Base-by-base conservation (phyloP, 2,113 vertebrate species). In the Anas platyrhynchos region DNA sequence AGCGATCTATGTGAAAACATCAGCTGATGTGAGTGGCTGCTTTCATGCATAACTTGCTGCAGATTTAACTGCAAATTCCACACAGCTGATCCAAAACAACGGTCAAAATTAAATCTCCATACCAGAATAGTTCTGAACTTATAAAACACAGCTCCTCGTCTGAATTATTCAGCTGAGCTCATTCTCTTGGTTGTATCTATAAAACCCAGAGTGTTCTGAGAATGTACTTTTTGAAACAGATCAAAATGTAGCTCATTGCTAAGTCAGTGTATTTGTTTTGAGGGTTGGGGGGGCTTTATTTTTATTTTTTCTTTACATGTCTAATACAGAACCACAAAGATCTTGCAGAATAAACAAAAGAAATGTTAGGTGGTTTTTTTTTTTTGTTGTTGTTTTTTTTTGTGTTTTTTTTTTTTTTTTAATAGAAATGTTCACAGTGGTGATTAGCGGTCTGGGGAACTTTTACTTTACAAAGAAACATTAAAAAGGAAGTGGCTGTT, bases 401-500 rank as follows among this genome's bases (percentile, higher is more conserved):
- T 16, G 5, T 43, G 13, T 43, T 7, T 44, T 17, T 44, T 44
- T 44, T 44, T 46, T 85, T 61, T 14, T 25, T 97, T 93, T 87
- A 97, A 96, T 90, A 97, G 96, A 93, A 97, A 92, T 93, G 66
- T 86, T 97, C 89, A 69, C 93, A 96, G 96, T 86, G 97, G 97
- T 46, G 83, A 97, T 97, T 93, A 97, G 58, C 86, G 90, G 90
- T 79, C 96, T 81, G 74, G 65, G 82, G 93, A 96, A 91, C 88
- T 97, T 96, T 89, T 96, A 56, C 88, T 98, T 97, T 94, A 95
- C 97, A 97, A 97, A 98, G 93, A 92, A 88, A 96, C 84, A 94
- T 88, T 93, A 75, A 89, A 96, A 97, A 98, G 98, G 98, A 98
- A 98, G 94, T 97, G 94, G 77, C 84, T 98, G 97, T 98, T 98